Percentiles rank a stretch among this genome's conserved stretches.
Evolutionary conservation across 2,797 vertebrate genomes (phyloP).

Genomic region (Sebastes oblongus): DNA sequence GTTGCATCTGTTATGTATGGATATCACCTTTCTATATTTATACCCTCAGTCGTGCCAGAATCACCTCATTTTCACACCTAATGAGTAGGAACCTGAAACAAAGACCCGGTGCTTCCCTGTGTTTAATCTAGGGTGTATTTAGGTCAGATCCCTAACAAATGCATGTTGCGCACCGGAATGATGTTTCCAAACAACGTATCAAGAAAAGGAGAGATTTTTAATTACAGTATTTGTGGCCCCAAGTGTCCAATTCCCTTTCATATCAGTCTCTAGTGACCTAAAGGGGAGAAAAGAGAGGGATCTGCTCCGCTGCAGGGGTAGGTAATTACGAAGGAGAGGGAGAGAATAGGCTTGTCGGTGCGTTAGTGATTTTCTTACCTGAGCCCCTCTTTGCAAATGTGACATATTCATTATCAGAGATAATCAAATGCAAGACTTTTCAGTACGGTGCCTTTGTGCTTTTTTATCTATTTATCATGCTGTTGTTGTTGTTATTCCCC

Average conservation of each 20-base stretch:
- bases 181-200: constrained; percentile 83
- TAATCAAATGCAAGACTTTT: constrained; percentile 86
- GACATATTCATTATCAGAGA: constrained; percentile 86
- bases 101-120: constrained; percentile 73
- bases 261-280: constrained; percentile 81
- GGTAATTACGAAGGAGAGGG: constrained; percentile 81
- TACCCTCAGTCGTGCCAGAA: constrained; percentile 58
- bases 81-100: constrained; percentile 80
- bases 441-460: constrained; percentile 78
- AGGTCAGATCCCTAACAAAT: constrained; percentile 84
- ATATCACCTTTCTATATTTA: constrained; percentile 79
- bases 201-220: constrained; percentile 84
- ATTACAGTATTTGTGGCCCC: constrained; percentile 85
- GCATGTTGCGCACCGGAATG: constrained; percentile 79
- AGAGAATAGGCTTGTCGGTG: constrained; percentile 73
- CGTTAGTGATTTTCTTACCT: constrained; percentile 80
- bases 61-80: constrained; percentile 77
- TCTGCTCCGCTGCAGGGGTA: constrained; percentile 70
- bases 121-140: constrained; percentile 85
- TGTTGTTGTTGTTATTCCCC: constrained; percentile 82
- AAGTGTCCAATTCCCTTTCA: constrained; percentile 88
- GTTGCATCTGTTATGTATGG: constrained; percentile 73
- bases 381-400: constrained; percentile 80
- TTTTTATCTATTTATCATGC: constrained; percentile 72
- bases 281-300: constrained; percentile 78